These are phyloP conservation scores for Enteromius trimaculatus DNA, from an alignment of 2,797 vertebrate species.

Conservation along the genomic window DNA sequence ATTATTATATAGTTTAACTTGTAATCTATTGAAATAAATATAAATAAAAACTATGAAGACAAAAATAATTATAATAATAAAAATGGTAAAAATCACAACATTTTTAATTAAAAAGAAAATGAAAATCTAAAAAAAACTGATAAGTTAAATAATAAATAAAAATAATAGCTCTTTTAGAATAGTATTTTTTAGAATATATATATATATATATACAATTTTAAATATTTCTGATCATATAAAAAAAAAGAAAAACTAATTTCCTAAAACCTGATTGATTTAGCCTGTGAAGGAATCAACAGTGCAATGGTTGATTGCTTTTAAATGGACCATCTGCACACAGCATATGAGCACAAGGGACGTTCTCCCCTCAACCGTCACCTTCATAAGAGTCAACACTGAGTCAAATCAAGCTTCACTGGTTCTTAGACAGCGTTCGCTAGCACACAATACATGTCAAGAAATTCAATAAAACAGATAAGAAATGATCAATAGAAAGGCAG, in stretches of 20 bases:
- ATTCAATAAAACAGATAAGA: background rate
- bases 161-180: background rate
- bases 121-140: background rate
- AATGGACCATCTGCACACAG: slow-evolving; percentile 29
- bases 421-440: background rate
- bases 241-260: background rate
- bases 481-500: slow-evolving; percentile 47
- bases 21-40: background rate
- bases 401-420: slow-evolving; percentile 19
- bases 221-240: too few relatives aligned
- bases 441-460: background rate
- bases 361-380: slow-evolving; percentile 20
- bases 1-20: background rate
- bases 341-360: slow-evolving; percentile 29
- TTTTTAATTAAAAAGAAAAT: background rate
- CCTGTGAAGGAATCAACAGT: background rate
- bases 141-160: background rate
- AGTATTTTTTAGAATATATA: too few relatives aligned
- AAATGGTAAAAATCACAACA: background rate
- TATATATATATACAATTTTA: too few relatives aligned
- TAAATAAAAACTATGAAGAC: background rate
- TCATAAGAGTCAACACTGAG: slow-evolving; percentile 8
- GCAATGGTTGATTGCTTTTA: slow-evolving; percentile 23
- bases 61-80: background rate
- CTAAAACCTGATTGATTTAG: background rate